Base-by-base conservation (phyloP, 1,140 invertebrate species). In the Hylaeus anthracinus region DNA sequence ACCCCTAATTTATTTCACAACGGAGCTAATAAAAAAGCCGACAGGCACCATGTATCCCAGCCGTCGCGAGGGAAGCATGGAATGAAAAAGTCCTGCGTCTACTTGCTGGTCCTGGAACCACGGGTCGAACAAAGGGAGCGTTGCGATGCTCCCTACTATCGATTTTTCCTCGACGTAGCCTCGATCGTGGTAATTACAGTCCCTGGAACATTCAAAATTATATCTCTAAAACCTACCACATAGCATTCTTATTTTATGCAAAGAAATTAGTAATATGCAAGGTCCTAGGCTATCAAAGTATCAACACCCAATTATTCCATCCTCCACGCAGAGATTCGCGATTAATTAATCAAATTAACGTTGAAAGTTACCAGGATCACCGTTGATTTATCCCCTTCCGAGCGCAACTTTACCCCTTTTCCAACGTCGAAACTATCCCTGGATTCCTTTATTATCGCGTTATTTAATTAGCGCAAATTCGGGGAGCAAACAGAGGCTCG, bases 1-100 rank as follows among this genome's bases (percentile, higher is more conserved):
- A 86, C 76, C 84, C 88, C 76, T 86, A 89, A 89, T 88, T 89
- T 89, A 89, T 86, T 86, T 89, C 79, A 76, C 83, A 76, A 67
- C 69, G 61, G 64, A 58, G 79, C 84, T 86, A 84, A 89, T 88
- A 89, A 89, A 89, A 89, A 85, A 83, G 26, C 61, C 37, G 39
- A 72, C 39, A 60, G 56, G 70, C 60, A n/a, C 79, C 63, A 77
- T 76, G 79, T 82, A 83, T 84, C 55, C 60, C 60, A 26, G 65
- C 12, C 63, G 60, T 37, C 14, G 41, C n/a, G 48, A 51, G 79
- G 73, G 58, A 26, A 26, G 12, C 53, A 58, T 53, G 55, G 37
- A 61, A 81, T 85, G 86, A 82, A 84, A 84, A 88, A 84, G 75
- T 80, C 84, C 73, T 85, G 81, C 80, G 83, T 45, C 75, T 26